phyloP scores from a whole-genome alignment of 2,888 invertebrate genomes.

The Lepetodrilus schrolli region DNA sequence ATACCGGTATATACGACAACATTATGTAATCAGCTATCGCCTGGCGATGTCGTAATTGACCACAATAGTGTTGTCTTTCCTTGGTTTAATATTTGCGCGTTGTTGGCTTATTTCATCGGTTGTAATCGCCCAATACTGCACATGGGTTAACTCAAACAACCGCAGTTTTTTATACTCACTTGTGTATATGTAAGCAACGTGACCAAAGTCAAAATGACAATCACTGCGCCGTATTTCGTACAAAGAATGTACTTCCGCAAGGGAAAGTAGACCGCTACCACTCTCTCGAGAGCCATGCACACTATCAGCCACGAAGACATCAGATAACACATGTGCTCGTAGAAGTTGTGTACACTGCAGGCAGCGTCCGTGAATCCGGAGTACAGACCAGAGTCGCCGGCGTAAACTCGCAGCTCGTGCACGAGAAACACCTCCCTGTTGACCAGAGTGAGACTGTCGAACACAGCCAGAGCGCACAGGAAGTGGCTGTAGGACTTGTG shows the following conservation, averaged over 20 bases:
- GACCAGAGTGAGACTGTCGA: conserved; percentile 66
- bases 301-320: conserved; percentile 72
- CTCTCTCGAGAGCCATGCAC: conserved; percentile 70
- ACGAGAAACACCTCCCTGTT: conserved; percentile 51
- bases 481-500: conserved; percentile 69
- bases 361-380: conserved; percentile 51
- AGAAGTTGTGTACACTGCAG: conserved; percentile 68
- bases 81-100: background rate
- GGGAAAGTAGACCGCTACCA: conserved; percentile 70
- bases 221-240: conserved; percentile 61
- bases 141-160: background rate
- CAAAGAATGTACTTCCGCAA: conserved; percentile 65
- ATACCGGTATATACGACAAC: too few relatives aligned
- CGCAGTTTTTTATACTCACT: conserved; percentile 30
- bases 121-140: background rate
- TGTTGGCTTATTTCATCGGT: background rate
- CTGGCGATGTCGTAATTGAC: too few relatives aligned
- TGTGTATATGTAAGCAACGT: conserved; percentile 63
- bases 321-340: conserved; percentile 64
- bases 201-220: conserved; percentile 58
- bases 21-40: too few relatives aligned
- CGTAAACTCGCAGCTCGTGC: conserved; percentile 51
- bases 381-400: conserved; percentile 40
- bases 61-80: background rate
- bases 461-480: conserved; percentile 67